Conservation (phyloP, 2,113 vertebrate genomes). For the Psilopsiagon aurifrons region DNA sequence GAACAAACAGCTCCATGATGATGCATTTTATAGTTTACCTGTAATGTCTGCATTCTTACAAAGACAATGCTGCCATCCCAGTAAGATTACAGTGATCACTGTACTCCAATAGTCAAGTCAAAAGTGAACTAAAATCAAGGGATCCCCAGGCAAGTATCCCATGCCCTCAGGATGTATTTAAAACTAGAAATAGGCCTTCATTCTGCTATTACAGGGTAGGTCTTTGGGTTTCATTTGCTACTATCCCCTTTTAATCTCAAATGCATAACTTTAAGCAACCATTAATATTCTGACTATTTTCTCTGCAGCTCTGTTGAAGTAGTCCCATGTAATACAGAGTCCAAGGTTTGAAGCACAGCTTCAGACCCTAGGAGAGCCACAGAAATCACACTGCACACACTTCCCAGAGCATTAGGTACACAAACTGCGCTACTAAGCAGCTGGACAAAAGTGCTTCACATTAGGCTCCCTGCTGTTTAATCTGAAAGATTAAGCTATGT, state of each 20-base stretch:
- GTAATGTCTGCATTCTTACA: neutral
- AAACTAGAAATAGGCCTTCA: neutral
- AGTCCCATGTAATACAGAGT: neutral
- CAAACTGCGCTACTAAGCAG: neutral
- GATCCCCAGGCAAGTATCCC: neutral
- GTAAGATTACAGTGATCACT: neutral
- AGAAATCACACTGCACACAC: neutral
- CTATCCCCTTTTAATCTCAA: neutral
- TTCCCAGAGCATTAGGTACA: neutral
- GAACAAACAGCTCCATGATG: neutral
- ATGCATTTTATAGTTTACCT: neutral
- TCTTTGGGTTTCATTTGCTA: rapidly evolving
- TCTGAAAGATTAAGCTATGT: neutral
- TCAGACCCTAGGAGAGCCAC: neutral
- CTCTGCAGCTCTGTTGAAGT: neutral
- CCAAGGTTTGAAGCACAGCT: neutral
- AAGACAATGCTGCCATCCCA: neutral
- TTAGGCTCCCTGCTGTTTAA: neutral
- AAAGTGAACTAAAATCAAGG: neutral
- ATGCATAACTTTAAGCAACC: neutral
- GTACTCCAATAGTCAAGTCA: neutral
- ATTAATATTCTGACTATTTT: neutral
- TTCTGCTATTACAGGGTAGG: neutral
- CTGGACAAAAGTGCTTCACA: neutral
- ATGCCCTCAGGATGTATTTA: neutral